Percentiles rank a stretch among this genome's conserved stretches.
Conservation (phyloP, 2,888 invertebrate genomes). For the Noctua fimbriata region DNA sequence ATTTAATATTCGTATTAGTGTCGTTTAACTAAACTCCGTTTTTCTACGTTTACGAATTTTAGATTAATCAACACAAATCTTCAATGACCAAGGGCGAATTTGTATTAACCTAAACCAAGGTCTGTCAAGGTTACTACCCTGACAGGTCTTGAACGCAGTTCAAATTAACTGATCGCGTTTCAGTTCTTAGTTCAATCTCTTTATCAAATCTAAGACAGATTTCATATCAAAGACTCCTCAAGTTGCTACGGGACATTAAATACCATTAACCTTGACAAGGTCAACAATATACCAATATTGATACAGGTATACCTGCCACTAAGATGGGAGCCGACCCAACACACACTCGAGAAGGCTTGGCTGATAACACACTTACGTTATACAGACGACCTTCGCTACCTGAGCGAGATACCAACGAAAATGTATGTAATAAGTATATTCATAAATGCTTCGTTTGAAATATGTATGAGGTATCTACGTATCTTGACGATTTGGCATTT, state of each 20-base stretch:
- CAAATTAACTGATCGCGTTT: neutral
- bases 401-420: neutral
- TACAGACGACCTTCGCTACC: slow-evolving; percentile 29
- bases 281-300: slow-evolving; percentile 25
- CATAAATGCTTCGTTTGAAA: neutral
- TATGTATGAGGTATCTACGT: neutral
- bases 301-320: slow-evolving; percentile 4
- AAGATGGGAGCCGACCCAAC: slow-evolving; percentile 19
- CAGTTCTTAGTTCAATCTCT: neutral
- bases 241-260: neutral
- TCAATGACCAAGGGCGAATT: neutral
- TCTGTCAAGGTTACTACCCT: neutral
- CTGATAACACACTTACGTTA: slow-evolving; percentile 34
- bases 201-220: slow-evolving; percentile 1
- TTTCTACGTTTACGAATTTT: neutral
- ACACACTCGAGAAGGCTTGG: slow-evolving; percentile 16
- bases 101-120: neutral
- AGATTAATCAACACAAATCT: neutral
- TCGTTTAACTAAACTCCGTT: neutral
- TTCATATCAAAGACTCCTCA: neutral
- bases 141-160: neutral
- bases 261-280: slow-evolving; percentile 24
- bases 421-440: neutral
- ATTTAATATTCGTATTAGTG: neutral
- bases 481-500: neutral